A percentile compares a stretch with the other conserved stretches of the same genome.
Conservation (phyloP, 2,113 vertebrate genomes). For the Catagonus wagneri region DNA sequence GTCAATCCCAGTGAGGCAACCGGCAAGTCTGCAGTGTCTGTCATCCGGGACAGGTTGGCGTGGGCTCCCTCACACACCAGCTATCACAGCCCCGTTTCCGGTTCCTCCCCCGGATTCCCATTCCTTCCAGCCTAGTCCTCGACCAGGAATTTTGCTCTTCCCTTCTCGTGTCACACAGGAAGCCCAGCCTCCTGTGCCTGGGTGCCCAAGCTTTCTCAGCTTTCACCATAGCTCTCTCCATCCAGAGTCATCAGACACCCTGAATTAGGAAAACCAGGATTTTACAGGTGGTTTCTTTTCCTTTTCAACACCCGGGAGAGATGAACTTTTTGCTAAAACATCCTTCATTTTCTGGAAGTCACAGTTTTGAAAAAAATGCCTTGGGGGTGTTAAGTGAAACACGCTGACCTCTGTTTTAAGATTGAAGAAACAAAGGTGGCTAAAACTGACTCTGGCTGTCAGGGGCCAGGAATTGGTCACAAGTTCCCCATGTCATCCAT, state of each 20-base stretch:
- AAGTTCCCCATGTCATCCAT: not conserved
- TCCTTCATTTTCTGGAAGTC: not conserved
- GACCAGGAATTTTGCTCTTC: not conserved
- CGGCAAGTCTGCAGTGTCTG: not conserved
- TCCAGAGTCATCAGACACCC: not conserved
- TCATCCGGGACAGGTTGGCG: not conserved
- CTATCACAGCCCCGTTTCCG: not conserved
- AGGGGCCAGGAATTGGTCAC: not conserved
- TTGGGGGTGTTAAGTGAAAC: not conserved
- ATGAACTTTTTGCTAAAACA: not conserved
- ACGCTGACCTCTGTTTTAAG: not conserved
- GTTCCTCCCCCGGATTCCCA: not conserved
- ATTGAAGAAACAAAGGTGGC: not conserved
- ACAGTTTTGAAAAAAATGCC: not conserved
- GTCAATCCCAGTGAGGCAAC: not conserved
- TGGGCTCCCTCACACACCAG: not conserved
- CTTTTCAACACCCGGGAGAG: not conserved
- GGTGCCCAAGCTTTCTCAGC: not conserved
- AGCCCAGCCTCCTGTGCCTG: not conserved
- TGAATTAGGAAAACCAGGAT: constrained; percentile 29
- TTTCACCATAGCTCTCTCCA: not conserved
- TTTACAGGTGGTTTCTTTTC: not conserved
- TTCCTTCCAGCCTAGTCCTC: not conserved
- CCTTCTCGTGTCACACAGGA: not conserved
- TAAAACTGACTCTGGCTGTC: not conserved